Base-by-base conservation (phyloP, 30 jellyfish, hydroid and myxozoan genomes). In the Pseudorhiza aurosa region DNA sequence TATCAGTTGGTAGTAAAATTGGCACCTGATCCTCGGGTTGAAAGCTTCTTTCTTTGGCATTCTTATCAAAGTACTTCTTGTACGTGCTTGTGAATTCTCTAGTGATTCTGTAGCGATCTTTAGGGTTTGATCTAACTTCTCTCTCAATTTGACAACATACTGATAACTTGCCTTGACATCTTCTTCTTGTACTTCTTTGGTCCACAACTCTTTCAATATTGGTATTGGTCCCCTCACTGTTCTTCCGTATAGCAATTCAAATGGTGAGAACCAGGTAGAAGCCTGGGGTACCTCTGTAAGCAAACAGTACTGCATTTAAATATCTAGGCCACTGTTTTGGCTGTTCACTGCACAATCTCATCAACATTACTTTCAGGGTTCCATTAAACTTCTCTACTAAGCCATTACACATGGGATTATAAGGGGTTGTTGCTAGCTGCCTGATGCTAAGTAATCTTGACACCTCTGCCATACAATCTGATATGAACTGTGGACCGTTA, bases 281-380 rank as follows among this genome's bases (percentile, higher is more conserved):
- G 51, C 91, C 55, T 79, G 91, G 40, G 91, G 91, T 32, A 63
- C 91, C 55, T 79, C 91, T 44, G 81, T 77, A 77, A 22, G 89
- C 89, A 77, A 77, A 77, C 55, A 77, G 32, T 42, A 77, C 39
- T 31, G 81, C 81, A 39, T 57, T 77, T 14, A 56, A 32, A 77
- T 57, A 77, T 40, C 89, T 42, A 37, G 71, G 89, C 82, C 89
- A 77, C 57, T 77, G 89, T 59, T 59, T 77, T 28, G 80, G 89
- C 82, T 77, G 89, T 77, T 77, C 89, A 44, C 55, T 58, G 71
- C 81, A 77, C 70, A 57, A 39, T 19, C 82, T 58, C 81, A 27
- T 31, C 49, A 57, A 35, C 87, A 57, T 57, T 55, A 43, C 74
- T 53, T 72, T 72, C 74, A 72, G 36, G n/a, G 86, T 74, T 53